Base-by-base conservation (phyloP, 2,888 invertebrate genomes). In the Erebia epiphron region DNA sequence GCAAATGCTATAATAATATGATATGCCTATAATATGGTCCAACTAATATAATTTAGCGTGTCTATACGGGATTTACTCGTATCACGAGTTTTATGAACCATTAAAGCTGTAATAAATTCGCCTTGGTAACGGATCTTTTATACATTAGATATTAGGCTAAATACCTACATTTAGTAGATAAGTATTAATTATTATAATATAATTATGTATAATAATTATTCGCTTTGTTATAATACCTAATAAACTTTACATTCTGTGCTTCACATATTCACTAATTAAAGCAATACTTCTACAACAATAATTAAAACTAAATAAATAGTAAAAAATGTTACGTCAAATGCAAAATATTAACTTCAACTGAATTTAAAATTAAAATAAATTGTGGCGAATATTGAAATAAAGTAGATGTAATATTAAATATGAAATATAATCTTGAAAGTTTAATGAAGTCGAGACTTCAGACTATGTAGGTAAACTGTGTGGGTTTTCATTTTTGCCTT, bases 401-500 rank as follows among this genome's bases (percentile, higher is more conserved):
- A 50, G n/a, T 7, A 50, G n/a, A 5, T 4, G 13, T 4, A n/a
- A 13, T 14, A 50, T 13, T 11, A 52, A 56, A 70, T 67, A 60
- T 60, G 52, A 70, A 54, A 26, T 26, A 54, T 13, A 41, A 62
- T 68, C 58, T 54, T 65, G 18, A 54, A 73, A 73, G 49, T 63
- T 73, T 70, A 66, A 73, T 70, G 50, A 70, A 68, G 57, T 52
- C 68, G 61, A 66, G 61, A 58, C 41, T 67, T 35, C 35, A 26
- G 35, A 43, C 49, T 68, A 50, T 61, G 43, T 68, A 67, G 64
- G 21, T 69, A 66, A 57, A n/a, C n/a, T n/a, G 16, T 54, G 18
- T 68, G 46, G 67, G 57, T 57, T 35, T 52, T 64, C 64, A 57
- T 62, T 21, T 58, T 64, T 64, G 46, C 57, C 35, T 70, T 71